Conservation (phyloP, 2,113 vertebrate genomes). For the Rhynchomys soricoides region DNA sequence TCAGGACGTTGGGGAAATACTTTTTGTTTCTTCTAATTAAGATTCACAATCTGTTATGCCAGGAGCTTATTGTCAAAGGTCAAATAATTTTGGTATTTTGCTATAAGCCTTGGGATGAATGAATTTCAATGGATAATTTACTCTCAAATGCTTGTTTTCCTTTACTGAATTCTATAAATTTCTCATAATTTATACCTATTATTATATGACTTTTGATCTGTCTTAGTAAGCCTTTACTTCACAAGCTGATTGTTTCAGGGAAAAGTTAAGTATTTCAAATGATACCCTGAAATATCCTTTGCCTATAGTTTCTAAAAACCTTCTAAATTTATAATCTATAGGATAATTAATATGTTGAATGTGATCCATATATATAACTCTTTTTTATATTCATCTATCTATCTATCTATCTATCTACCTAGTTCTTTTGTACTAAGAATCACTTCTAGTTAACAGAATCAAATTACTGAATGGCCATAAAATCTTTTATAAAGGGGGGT, state of each 20-base stretch:
- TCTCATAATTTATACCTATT: conserved; percentile 8
- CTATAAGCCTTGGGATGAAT: conserved; percentile 65
- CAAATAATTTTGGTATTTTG: conserved; percentile 64
- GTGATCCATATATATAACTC: neutral
- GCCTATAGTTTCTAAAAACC: neutral
- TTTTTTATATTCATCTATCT: neutral
- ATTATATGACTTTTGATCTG: neutral
- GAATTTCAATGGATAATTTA: conserved; percentile 37
- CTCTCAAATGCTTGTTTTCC: neutral
- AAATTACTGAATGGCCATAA: neutral
- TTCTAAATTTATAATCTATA: neutral
- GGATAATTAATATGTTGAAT: neutral
- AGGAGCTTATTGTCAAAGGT: conserved; percentile 60
- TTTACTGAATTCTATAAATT: neutral
- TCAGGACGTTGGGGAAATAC: conserved; percentile 36
- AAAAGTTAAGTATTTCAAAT: neutral
- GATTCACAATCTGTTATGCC: conserved; percentile 52
- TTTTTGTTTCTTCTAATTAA: conserved; percentile 71
- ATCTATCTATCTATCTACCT: neutral
- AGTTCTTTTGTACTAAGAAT: neutral
- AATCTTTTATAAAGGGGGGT: neutral
- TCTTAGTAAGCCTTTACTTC: neutral
- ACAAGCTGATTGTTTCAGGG: neutral
- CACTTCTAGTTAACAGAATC: neutral
- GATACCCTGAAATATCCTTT: neutral